Evolutionary conservation across 2,888 invertebrate species (phyloP).

Genomic region (Drosophila eohydei): DNA sequence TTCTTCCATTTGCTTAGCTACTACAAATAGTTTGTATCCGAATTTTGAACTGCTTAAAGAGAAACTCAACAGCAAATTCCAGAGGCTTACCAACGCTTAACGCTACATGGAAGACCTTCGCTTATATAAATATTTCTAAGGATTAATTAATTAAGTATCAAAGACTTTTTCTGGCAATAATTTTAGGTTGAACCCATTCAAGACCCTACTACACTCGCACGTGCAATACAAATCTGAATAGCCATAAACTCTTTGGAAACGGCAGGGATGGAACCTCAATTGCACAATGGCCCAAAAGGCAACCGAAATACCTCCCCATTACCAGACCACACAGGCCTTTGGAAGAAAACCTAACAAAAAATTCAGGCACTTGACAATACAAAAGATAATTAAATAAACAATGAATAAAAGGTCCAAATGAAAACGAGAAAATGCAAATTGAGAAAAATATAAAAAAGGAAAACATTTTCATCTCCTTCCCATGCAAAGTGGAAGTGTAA

Average conservation of each 20-base stretch:
- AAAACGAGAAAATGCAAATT: conserved; percentile 71
- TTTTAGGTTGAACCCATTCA: conserved; percentile 50
- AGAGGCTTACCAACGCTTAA: conserved; percentile 20
- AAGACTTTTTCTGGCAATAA: conserved; percentile 37
- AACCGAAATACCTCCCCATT: conserved; percentile 31
- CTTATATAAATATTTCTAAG: conserved; percentile 24
- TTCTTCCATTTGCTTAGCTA: conserved; percentile 39
- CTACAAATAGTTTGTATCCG: conserved; percentile 43
- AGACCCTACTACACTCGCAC: conserved; percentile 41
- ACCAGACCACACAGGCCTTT: conserved; percentile 40
- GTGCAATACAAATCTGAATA: conserved; percentile 43
- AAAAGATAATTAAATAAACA: conserved; percentile 78
- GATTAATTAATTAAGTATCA: conserved; percentile 71
- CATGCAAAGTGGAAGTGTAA: conserved; percentile 54
- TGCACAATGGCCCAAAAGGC: conserved; percentile 31
- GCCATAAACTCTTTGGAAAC: conserved; percentile 27
- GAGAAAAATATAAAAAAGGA: conserved; percentile 50
- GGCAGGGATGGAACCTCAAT: conserved; percentile 16
- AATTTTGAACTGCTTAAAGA: conserved; percentile 41
- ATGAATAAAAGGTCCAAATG: conserved; percentile 70
- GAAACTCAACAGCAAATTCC: conserved; percentile 27
- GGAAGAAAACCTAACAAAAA: conserved; percentile 47
- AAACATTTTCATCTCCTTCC: conserved; percentile 34
- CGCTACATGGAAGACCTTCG: conserved; percentile 10
- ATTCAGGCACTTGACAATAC: conserved; percentile 75